These are phyloP conservation scores for Mycetomoellerius zeteki DNA, from an alignment of 1,140 invertebrate species.

Conservation along the genomic window DNA sequence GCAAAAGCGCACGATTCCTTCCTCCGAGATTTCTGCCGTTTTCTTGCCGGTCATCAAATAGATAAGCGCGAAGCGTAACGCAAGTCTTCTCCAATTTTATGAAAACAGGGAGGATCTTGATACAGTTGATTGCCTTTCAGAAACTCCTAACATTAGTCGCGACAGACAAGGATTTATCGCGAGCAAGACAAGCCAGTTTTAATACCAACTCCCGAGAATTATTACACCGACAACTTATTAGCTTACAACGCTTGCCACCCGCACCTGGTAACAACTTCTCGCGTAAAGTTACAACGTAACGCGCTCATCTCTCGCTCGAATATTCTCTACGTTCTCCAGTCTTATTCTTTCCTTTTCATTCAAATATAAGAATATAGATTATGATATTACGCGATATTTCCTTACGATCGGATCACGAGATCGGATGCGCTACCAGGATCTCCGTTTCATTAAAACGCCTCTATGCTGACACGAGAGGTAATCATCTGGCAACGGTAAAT, in stretches of 20 bases:
- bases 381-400: background rate
- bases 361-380: background rate
- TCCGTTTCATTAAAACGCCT: background rate
- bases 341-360: background rate
- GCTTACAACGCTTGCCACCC: conserved; percentile 42
- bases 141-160: conserved; percentile 49
- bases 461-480: conserved; percentile 45
- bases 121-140: conserved; percentile 58
- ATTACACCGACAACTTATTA: conserved; percentile 52
- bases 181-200: conserved; percentile 49
- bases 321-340: no score
- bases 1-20: conserved; percentile 63
- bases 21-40: conserved; percentile 13
- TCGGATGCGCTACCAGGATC: conserved; percentile 49
- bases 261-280: conserved; percentile 44
- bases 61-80: conserved; percentile 56
- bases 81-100: conserved; percentile 41
- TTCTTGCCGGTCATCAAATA: conserved; percentile 58
- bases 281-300: conserved; percentile 30
- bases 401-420: background rate
- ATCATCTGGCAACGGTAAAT: conserved; percentile 45
- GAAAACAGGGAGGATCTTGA: conserved; percentile 43
- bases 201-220: conserved; percentile 58
- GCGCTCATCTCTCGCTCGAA: background rate
- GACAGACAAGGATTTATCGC: conserved; percentile 49